These are phyloP conservation scores for Morpho helenor DNA, from an alignment of 2,888 invertebrate species.

Conservation along the genomic window DNA sequence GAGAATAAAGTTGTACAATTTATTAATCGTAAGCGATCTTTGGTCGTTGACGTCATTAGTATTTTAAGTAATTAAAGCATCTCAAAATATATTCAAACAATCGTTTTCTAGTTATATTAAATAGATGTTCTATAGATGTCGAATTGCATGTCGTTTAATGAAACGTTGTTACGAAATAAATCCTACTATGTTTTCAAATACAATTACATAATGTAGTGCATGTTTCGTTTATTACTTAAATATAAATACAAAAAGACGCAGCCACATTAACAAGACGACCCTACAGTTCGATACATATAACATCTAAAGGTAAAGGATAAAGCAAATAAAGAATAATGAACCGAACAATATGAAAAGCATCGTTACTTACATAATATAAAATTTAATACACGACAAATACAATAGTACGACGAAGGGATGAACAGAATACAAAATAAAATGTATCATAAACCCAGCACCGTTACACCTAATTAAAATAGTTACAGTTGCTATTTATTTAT, in stretches of 20 bases:
- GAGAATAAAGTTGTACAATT: constrained; percentile 6
- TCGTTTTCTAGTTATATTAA: not conserved
- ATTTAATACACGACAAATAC: constrained; percentile 65
- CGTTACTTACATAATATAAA: constrained; percentile 54
- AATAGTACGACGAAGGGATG: constrained; percentile 67
- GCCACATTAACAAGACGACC: constrained; percentile 33
- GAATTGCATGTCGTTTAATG: not conserved
- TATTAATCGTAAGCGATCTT: constrained; percentile 16
- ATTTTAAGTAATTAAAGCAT: constrained; percentile 16
- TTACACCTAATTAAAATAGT: constrained; percentile 72
- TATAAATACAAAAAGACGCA: constrained; percentile 31
- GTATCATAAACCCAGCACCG: constrained; percentile 76
- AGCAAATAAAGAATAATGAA: constrained; percentile 51
- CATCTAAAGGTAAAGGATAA: constrained; percentile 33
- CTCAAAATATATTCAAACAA: constrained; percentile 11
- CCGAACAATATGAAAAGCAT: constrained; percentile 68
- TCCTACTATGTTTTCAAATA: constrained; percentile 24
- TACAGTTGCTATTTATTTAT: constrained; percentile 57
- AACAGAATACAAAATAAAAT: constrained; percentile 67
- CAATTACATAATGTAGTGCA: constrained; percentile 26
- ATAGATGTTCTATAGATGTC: constrained; percentile 4
- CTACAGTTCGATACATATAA: constrained; percentile 30
- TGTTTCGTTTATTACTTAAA: constrained; percentile 29
- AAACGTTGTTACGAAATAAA: constrained; percentile 2
- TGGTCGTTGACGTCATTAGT: constrained; percentile 16